A percentile compares a stretch with the other conserved stretches of the same genome.
phyloP scores from a whole-genome alignment of 2,797 vertebrate genomes.

The Semotilus atromaculatus region DNA sequence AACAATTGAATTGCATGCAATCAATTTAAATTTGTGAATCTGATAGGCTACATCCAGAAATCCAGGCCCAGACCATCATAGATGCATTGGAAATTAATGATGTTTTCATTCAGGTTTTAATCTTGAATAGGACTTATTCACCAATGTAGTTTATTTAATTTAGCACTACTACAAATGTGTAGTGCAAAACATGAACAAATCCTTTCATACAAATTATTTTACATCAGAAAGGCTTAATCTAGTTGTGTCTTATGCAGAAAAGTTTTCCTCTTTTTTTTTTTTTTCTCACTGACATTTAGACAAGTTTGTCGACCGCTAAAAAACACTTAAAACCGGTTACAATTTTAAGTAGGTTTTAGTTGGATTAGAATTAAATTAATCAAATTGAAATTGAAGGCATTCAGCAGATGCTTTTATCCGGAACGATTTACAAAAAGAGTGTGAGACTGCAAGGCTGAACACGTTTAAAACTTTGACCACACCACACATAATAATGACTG shows the following conservation, averaged over 20 bases:
- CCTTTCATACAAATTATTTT: neutral
- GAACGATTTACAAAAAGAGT: neutral
- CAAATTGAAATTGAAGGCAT: neutral
- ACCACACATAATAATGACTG: neutral
- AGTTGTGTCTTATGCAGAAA: neutral
- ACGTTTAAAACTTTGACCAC: neutral
- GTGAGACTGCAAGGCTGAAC: neutral
- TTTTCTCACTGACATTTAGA: neutral
- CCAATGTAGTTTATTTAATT: too few species aligned
- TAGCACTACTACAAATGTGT: too few species aligned
- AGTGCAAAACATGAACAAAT: neutral
- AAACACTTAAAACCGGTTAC: neutral
- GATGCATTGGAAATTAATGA: neutral
- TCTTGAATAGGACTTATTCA: too few species aligned
- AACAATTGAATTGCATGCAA: neutral
- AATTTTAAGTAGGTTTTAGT: neutral
- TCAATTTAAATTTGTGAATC: neutral
- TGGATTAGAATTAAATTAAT: neutral
- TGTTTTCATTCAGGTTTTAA: neutral
- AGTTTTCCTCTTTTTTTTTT: too few species aligned
- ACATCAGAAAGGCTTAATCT: neutral
- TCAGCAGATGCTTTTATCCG: neutral
- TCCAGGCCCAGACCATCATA: neutral
- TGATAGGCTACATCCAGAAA: neutral
- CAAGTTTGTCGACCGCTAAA: neutral